Conservation (phyloP, 2,888 invertebrate genomes). For the Euproctis similis region DNA sequence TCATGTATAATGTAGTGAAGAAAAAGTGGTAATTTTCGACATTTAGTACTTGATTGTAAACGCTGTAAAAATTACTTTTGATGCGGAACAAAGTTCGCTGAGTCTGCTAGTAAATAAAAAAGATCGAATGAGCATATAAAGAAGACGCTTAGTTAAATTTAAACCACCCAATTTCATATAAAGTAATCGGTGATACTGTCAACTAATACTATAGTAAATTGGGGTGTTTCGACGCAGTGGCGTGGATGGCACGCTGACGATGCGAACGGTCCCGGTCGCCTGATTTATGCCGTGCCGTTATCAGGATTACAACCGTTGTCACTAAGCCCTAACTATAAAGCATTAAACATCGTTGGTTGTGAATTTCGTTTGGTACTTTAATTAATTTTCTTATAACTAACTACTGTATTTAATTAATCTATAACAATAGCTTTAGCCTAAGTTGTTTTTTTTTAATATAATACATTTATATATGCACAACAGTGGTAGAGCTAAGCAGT, state of each 20-base stretch:
- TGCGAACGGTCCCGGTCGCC: slow-evolving; percentile 31
- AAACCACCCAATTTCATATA: slow-evolving; percentile 45
- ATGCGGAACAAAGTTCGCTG: too few relatives aligned
- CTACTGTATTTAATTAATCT: too few relatives aligned
- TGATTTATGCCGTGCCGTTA: slow-evolving; percentile 50
- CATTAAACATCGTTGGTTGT: slow-evolving; percentile 23
- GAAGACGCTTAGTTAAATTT: slow-evolving; percentile 44
- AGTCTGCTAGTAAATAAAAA: too few relatives aligned
- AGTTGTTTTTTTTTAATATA: too few relatives aligned
- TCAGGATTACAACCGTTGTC: slow-evolving; percentile 47
- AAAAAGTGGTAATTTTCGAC: too few relatives aligned
- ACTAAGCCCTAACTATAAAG: slow-evolving; percentile 38
- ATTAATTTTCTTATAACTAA: slow-evolving; percentile 26
- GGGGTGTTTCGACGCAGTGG: slow-evolving; percentile 48
- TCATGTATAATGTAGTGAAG: too few relatives aligned
- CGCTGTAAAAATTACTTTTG: too few relatives aligned
- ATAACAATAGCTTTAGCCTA: too few relatives aligned
- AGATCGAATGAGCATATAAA: too few relatives aligned
- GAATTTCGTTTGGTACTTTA: slow-evolving; percentile 22
- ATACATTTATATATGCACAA: too few relatives aligned
- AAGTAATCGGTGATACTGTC: slow-evolving; percentile 39
- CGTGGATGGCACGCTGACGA: slow-evolving; percentile 35
- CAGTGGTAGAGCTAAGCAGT: too few relatives aligned
- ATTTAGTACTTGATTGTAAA: too few relatives aligned
- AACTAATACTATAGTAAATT: slow-evolving; percentile 62